Evolutionary conservation across 2,888 invertebrate genomes (phyloP).

Genomic region (Phlogophora meticulosa): DNA sequence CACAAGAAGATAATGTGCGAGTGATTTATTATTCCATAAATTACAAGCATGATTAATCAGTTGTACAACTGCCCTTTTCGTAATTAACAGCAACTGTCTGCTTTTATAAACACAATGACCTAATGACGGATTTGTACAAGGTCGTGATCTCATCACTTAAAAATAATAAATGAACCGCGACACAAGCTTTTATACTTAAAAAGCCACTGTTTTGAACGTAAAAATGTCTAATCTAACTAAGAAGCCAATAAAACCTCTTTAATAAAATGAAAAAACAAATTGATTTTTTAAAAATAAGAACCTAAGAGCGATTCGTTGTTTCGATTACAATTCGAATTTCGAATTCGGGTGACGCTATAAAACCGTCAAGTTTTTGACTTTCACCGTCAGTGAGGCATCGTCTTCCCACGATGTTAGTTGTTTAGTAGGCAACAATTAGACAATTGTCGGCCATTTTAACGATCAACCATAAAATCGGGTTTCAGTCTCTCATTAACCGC

Average conservation of each 20-base stretch:
- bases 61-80: slow-evolving; percentile 25
- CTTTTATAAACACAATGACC: slow-evolving; percentile 37
- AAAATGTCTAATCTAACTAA: slow-evolving; percentile 55
- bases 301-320: slow-evolving; percentile 87
- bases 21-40: slow-evolving; percentile 27
- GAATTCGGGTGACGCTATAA: slow-evolving; percentile 85
- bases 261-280: slow-evolving; percentile 81
- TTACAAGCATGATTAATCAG: slow-evolving; percentile 19
- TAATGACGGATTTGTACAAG: slow-evolving; percentile 42
- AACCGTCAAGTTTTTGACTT: slow-evolving; percentile 83
- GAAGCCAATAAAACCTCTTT: slow-evolving; percentile 66
- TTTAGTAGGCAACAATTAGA: slow-evolving; percentile 89
- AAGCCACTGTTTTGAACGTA: slow-evolving; percentile 62
- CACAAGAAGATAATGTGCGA: slow-evolving; percentile 1
- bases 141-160: slow-evolving; percentile 48
- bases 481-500: slow-evolving; percentile 90
- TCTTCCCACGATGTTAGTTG: slow-evolving; percentile 89
- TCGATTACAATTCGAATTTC: slow-evolving; percentile 83
- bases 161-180: slow-evolving; percentile 44
- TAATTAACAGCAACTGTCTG: slow-evolving; percentile 16
- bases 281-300: slow-evolving; percentile 78
- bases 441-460: slow-evolving; percentile 90
- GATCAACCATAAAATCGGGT: slow-evolving; percentile 89
- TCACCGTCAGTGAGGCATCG: slow-evolving; percentile 83
- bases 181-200: slow-evolving; percentile 55